These are phyloP conservation scores for Alligator sinensis DNA, from an alignment of 2,113 vertebrate species.

Conservation along the genomic window DNA sequence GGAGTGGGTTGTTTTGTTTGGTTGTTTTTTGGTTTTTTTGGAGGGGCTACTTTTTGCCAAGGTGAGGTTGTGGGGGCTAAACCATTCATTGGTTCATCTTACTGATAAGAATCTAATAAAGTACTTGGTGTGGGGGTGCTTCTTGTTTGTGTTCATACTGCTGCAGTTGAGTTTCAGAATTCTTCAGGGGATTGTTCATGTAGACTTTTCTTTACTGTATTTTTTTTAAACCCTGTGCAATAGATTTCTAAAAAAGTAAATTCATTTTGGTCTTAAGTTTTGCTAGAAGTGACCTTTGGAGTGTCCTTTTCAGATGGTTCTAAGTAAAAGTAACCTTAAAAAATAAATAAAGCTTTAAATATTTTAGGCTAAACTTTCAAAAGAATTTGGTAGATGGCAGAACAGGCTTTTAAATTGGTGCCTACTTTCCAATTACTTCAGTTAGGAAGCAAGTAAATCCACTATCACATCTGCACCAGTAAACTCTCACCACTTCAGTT, in stretches of 20 bases:
- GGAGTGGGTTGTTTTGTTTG: accelerated
- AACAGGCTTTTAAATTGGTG: neutral
- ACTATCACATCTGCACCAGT: accelerated
- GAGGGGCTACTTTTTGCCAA: neutral
- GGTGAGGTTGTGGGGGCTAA: accelerated
- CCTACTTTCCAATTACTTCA: neutral
- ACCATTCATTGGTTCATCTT: neutral
- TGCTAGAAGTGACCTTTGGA: neutral
- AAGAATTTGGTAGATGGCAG: neutral
- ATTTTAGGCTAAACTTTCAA: neutral
- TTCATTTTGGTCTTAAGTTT: neutral
- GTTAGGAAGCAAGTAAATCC: neutral
- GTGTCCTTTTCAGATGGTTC: neutral
- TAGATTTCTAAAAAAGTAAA: too few relatives aligned
- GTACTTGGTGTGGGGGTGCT: too few relatives aligned
- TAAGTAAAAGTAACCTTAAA: neutral
- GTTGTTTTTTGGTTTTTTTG: neutral
- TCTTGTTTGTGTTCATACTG: neutral
- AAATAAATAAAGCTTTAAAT: neutral
- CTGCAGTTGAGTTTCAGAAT: neutral
- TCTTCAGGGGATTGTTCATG: neutral
- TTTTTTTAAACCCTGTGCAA: too few relatives aligned
- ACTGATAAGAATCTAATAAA: neutral
- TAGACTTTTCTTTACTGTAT: neutral
- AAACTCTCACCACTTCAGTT: neutral